These are phyloP conservation scores for Phortica magna DNA, from an alignment of 2,888 invertebrate genomes.

Conservation along the genomic window DNA sequence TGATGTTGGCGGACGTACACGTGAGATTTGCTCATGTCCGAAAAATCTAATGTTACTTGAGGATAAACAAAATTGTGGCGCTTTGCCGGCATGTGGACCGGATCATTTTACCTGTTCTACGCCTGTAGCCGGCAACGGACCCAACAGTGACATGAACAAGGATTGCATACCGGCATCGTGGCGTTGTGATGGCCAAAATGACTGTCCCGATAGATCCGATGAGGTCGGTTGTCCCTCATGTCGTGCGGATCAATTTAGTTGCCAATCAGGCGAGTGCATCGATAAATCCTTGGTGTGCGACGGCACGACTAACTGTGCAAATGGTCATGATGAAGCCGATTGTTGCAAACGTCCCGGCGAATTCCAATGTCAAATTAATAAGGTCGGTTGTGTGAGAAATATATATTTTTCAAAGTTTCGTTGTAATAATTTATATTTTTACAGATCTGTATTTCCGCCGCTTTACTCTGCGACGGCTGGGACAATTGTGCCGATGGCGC, in stretches of 20 bases:
- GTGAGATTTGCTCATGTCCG: conserved; percentile 88
- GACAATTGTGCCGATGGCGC: conserved; percentile 89
- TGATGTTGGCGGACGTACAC: conserved; percentile 80
- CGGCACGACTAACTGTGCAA: conserved; percentile 83
- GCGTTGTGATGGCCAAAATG: conserved; percentile 87
- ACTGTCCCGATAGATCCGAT: conserved; percentile 91
- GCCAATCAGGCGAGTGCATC: conserved; percentile 81
- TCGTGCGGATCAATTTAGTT: conserved; percentile 83
- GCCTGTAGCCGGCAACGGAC: conserved; percentile 71
- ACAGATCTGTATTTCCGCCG: conserved; percentile 83
- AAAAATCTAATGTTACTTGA: conserved; percentile 83
- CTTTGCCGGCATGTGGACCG: conserved; percentile 84
- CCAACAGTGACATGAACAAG: conserved; percentile 78
- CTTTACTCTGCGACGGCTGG: conserved; percentile 86
- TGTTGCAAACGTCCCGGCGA: conserved; percentile 83
- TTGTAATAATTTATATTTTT: neutral
- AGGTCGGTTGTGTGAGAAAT: conserved; percentile 68
- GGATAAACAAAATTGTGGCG: conserved; percentile 83
- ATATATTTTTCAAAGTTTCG: neutral
- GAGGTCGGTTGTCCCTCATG: conserved; percentile 87
- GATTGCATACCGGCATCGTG: conserved; percentile 86
- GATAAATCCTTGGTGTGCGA: conserved; percentile 82
- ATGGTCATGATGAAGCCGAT: conserved; percentile 84
- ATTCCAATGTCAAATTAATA: conserved; percentile 86
- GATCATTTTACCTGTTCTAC: conserved; percentile 86